Percentiles rank a stretch among this genome's conserved stretches.
These are phyloP conservation scores for Candidula unifasciata DNA, from an alignment of 2,888 invertebrate species.

Conservation along the genomic window DNA sequence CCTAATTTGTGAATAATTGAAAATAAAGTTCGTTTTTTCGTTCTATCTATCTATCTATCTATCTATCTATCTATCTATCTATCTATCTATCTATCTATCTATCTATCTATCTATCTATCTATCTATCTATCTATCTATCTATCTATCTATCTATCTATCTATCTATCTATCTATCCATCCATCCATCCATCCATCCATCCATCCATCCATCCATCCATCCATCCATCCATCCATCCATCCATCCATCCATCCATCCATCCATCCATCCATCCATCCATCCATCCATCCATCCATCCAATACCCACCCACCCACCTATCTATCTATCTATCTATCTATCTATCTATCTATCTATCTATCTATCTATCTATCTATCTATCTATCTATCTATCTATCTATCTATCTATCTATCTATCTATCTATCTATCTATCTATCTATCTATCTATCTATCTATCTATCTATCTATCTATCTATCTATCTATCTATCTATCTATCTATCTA, in stretches of 20 bases:
- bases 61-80: not conserved
- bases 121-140: not conserved
- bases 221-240: not conserved
- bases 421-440: not conserved
- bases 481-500: constrained; percentile 1
- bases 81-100: not conserved
- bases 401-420: not conserved
- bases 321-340: not conserved
- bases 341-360: not conserved
- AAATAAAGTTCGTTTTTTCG: too few relatives aligned
- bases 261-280: not conserved
- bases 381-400: too few relatives aligned
- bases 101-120: constrained; percentile 7
- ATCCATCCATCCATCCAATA: not conserved
- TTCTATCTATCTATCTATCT: too few relatives aligned
- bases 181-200: not conserved
- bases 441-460: constrained; percentile 11
- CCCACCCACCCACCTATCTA: not conserved
- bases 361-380: not conserved
- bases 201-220: too few relatives aligned
- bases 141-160: constrained; percentile 16
- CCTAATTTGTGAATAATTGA: not conserved
- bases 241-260: not conserved
- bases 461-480: constrained; percentile 3
- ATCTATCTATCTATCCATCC: not conserved